A percentile compares a stretch with the other conserved stretches of the same genome.
Conservation (phyloP, 2,797 vertebrate species). For the Anguilla anguilla region DNA sequence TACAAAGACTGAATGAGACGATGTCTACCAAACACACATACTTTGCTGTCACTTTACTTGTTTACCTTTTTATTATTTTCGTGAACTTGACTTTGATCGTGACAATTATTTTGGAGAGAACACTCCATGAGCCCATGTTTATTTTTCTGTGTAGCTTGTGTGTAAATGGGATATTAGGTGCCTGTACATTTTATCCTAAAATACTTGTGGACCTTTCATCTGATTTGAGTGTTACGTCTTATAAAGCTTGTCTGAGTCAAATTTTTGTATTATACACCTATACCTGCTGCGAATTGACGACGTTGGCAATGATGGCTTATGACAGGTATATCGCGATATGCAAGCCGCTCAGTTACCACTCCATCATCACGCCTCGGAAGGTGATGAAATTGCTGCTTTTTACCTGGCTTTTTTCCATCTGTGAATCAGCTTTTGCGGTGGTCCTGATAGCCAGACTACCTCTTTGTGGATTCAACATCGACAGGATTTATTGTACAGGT, state of each 20-base stretch:
- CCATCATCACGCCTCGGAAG: no score
- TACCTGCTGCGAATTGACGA: conserved; percentile 7
- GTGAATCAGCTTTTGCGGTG: neutral
- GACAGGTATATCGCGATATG: conserved; percentile 28
- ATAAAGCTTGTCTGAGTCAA: conserved; percentile 27
- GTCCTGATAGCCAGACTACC: conserved; percentile 3
- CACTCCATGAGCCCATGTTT: conserved; percentile 29
- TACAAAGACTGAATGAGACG: neutral
- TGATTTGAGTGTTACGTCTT: neutral
- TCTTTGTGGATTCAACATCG: neutral
- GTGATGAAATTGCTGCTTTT: conserved; percentile 13
- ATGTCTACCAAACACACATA: neutral
- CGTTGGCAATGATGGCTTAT: conserved; percentile 25
- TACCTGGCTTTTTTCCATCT: conserved; percentile 6
- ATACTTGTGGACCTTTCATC: conserved; percentile 7
- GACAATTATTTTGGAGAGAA: conserved; percentile 26
- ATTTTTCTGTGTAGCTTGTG: conserved; percentile 27
- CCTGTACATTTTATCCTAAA: conserved; percentile 22
- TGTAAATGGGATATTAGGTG: conserved; percentile 23
- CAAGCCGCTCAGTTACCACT: conserved; percentile 27
- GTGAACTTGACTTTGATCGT: conserved; percentile 20
- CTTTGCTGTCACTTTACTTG: conserved; percentile 16
- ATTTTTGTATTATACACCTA: conserved; percentile 24
- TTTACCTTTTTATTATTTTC: conserved; percentile 13
- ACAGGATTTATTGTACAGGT: conserved; percentile 6